Percentiles rank a stretch among this genome's conserved stretches.
Conservation (phyloP, 2,797 vertebrate genomes). For the Clarias platycephalus region DNA sequence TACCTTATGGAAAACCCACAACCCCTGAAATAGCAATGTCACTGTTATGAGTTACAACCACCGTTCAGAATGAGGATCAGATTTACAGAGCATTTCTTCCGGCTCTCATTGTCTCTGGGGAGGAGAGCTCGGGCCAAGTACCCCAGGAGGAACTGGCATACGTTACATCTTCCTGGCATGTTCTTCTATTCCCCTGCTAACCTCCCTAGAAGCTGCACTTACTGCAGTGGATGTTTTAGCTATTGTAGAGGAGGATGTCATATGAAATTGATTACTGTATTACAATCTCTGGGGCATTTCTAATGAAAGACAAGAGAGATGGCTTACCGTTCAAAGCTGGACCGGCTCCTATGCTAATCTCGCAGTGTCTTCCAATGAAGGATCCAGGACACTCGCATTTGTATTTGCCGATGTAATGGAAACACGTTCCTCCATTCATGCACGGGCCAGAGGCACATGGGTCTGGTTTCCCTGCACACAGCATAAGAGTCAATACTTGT, state of each 20-base stretch:
- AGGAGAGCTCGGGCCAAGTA: slow-evolving; percentile 33
- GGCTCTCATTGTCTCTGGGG: slow-evolving; percentile 24
- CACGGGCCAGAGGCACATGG: slow-evolving; percentile 93
- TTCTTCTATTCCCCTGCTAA: slow-evolving; percentile 25
- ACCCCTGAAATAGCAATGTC: slow-evolving; percentile 33
- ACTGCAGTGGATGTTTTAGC: slow-evolving; percentile 32
- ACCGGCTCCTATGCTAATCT: slow-evolving; percentile 73
- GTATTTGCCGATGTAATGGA: slow-evolving; percentile 98
- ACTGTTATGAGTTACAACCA: slow-evolving; percentile 46
- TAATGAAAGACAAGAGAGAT: slow-evolving; percentile 20
- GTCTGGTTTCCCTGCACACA: slow-evolving; percentile 87
- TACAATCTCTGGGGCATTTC: slow-evolving; percentile 6
- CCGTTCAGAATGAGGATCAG: slow-evolving; percentile 43
- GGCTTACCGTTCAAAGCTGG: slow-evolving; percentile 64
- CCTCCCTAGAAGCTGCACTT: slow-evolving; percentile 33
- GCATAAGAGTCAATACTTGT: neutral
- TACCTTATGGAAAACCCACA: slow-evolving; percentile 42
- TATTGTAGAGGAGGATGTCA: slow-evolving; percentile 18
- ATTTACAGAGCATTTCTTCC: slow-evolving; percentile 44
- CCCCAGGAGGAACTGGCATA: slow-evolving; percentile 44
- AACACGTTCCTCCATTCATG: slow-evolving; percentile 93
- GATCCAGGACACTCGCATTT: slow-evolving; percentile 90
- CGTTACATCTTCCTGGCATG: slow-evolving; percentile 41
- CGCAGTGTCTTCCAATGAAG: slow-evolving; percentile 88
- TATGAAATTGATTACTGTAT: slow-evolving; percentile 21